Evolutionary conservation across 2,113 vertebrate genomes (phyloP).

Genomic region (Caranx melampygus): DNA sequence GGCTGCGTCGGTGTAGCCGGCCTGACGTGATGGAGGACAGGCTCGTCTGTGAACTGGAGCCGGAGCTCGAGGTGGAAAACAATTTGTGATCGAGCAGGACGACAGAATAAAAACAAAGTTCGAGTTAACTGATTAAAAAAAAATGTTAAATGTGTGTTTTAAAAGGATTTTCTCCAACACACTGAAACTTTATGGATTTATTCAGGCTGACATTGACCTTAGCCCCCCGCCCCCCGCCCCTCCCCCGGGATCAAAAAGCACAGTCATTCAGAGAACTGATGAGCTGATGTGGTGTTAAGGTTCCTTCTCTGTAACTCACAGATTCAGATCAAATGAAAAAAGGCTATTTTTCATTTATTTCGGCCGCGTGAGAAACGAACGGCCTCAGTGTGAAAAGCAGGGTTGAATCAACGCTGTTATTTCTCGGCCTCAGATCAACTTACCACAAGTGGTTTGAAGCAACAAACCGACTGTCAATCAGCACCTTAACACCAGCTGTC

Average conservation of each 20-base stretch:
- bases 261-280: not conserved
- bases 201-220: not conserved
- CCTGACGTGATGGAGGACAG: not conserved
- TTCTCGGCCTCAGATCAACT: constrained; percentile 48
- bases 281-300: not conserved
- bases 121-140: not conserved
- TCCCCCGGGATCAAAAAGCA: not conserved
- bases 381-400: constrained; percentile 9
- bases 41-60: not conserved
- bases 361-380: not conserved
- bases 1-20: too few species aligned
- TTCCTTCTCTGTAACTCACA: not conserved
- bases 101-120: not conserved
- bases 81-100: not conserved
- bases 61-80: not conserved
- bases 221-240: not conserved
- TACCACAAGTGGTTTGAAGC: constrained; percentile 61
- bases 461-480: constrained; percentile 67
- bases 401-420: not conserved
- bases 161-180: not conserved
- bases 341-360: not conserved
- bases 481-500: constrained; percentile 73
- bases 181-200: not conserved
- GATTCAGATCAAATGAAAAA: not conserved
- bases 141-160: not conserved